Percentiles rank a stretch among this genome's conserved stretches.
phyloP scores from a whole-genome alignment of 2,888 invertebrate genomes.

The Priocnemis perturbator region DNA sequence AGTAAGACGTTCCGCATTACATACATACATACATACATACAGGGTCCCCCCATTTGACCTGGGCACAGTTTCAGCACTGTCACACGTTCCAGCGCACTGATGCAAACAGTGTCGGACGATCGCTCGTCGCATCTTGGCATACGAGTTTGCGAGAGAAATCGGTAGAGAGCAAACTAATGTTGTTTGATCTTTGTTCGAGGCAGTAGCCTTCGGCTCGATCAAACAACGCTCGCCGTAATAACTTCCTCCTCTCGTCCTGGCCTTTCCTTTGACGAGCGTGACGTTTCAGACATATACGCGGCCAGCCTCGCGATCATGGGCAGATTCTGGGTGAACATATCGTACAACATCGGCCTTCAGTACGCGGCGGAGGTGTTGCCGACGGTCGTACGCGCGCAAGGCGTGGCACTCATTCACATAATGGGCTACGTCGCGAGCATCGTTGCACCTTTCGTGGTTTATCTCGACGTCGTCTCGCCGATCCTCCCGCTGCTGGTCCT shows the following conservation, averaged over 20 bases:
- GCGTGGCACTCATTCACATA: slow-evolving; percentile 90
- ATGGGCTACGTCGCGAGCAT: slow-evolving; percentile 92
- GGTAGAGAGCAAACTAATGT: no score
- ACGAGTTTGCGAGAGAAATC: no score
- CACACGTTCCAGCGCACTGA: not conserved
- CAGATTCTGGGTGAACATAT: slow-evolving; percentile 90
- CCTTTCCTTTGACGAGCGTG: no score
- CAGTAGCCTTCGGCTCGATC: no score
- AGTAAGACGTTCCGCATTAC: slow-evolving; percentile 78
- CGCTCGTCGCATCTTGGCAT: no score
- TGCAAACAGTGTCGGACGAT: not conserved
- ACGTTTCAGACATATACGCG: slow-evolving; percentile 80
- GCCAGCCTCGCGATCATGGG: slow-evolving; percentile 89
- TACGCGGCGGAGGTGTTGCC: slow-evolving; percentile 92
- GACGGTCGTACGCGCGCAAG: slow-evolving; percentile 91
- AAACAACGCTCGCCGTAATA: no score
- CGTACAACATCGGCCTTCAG: slow-evolving; percentile 92
- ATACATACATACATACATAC: no score
- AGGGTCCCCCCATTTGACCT: no score
- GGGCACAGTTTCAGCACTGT: no score
- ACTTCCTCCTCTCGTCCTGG: no score
- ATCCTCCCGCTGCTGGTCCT: slow-evolving; percentile 86
- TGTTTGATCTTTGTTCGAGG: no score
- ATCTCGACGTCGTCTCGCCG: slow-evolving; percentile 84
- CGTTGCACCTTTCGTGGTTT: slow-evolving; percentile 89